Conservation (phyloP, 1,140 invertebrate species). For the Orussus abietinus region DNA sequence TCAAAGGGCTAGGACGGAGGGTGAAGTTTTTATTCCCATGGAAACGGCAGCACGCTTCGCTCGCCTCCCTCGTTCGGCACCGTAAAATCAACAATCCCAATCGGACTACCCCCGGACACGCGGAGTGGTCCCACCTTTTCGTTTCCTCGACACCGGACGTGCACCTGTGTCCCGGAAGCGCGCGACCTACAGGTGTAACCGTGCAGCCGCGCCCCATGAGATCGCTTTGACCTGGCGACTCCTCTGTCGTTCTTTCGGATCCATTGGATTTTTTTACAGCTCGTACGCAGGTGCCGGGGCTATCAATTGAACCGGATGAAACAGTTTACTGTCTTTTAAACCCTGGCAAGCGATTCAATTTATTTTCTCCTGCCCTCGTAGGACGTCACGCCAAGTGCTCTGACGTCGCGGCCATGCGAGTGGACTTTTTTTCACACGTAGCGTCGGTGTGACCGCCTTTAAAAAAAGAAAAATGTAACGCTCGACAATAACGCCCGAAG, state of each 20-base stretch:
- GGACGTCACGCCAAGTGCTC: too few relatives aligned
- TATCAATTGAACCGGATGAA: conserved; percentile 48
- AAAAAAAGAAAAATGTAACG: conserved; percentile 29
- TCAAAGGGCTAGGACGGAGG: too few relatives aligned
- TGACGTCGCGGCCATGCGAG: too few relatives aligned
- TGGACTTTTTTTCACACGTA: too few relatives aligned
- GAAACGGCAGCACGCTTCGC: conserved; percentile 21
- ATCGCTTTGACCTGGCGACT: background rate
- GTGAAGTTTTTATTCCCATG: conserved; percentile 11
- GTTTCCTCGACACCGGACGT: conserved; percentile 24
- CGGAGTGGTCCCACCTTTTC: conserved; percentile 2
- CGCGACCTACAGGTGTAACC: conserved; percentile 30
- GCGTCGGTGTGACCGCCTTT: conserved; percentile 15
- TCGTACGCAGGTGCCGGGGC: conserved; percentile 29
- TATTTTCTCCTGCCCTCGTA: conserved; percentile 35
- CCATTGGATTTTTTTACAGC: background rate
- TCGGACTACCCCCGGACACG: conserved; percentile 7
- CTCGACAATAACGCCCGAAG: conserved; percentile 10
- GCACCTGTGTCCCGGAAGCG: conserved; percentile 42
- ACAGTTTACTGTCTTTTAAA: conserved; percentile 45
- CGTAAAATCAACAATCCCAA: too few relatives aligned
- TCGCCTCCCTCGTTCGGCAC: conserved; percentile 23
- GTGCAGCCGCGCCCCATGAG: conserved; percentile 15
- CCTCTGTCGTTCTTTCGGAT: background rate
- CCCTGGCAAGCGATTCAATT: conserved; percentile 47